Evolutionary conservation across 2,113 vertebrate genomes (phyloP).

Genomic region (Epinephelus moara): DNA sequence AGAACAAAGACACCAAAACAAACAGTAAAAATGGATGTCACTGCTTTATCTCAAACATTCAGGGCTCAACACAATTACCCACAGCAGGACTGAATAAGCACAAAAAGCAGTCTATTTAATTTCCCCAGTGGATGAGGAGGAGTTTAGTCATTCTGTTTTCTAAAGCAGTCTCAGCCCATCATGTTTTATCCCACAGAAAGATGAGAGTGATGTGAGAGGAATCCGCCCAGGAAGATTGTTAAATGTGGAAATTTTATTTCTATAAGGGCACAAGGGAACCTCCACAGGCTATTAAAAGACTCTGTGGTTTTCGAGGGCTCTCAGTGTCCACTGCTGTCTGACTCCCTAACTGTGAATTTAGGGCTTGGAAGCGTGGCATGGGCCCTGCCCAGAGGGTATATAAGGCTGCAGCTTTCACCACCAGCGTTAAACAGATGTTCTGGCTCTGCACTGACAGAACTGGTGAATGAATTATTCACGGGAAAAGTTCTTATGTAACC

Average conservation of each 20-base stretch:
- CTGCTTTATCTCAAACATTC: conserved; percentile 21
- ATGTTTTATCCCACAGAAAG: conserved; percentile 59
- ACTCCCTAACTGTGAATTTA: conserved; percentile 78
- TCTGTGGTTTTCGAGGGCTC: conserved; percentile 71
- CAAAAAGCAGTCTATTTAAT: conserved; percentile 34
- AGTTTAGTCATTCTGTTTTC: conserved; percentile 59
- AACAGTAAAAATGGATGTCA: neutral
- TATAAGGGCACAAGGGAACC: conserved; percentile 74
- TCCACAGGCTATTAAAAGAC: conserved; percentile 74
- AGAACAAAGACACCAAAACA: neutral
- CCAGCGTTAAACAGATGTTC: conserved; percentile 76
- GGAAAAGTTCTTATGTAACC: conserved; percentile 50
- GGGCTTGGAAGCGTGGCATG: conserved; percentile 73
- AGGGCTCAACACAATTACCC: conserved; percentile 5
- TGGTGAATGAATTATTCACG: conserved; percentile 57
- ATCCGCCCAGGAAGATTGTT: conserved; percentile 68
- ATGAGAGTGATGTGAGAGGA: conserved; percentile 62
- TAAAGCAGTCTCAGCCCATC: conserved; percentile 53
- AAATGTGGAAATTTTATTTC: conserved; percentile 79
- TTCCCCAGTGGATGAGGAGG: conserved; percentile 45
- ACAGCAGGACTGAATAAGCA: conserved; percentile 42
- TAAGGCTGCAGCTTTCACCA: conserved; percentile 68
- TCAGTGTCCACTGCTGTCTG: conserved; percentile 69
- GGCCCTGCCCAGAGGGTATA: conserved; percentile 71
- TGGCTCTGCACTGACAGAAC: conserved; percentile 54